Percentiles rank a stretch among this genome's conserved stretches.
Evolutionary conservation across 1,140 invertebrate species (phyloP).

Genomic region (Cyclargus thomasi): DNA sequence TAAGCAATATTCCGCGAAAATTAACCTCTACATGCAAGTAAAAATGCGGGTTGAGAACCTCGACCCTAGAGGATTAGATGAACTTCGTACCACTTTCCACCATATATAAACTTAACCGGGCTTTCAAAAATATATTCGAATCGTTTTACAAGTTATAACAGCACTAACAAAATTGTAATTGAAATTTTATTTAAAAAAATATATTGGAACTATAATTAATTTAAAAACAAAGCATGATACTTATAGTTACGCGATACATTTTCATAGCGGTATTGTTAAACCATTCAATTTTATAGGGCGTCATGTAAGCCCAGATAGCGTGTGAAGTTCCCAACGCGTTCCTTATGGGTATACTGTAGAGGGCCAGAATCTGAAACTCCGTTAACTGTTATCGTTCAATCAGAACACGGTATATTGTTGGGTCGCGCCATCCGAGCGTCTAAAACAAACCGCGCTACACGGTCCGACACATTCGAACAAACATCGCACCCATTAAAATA

Average conservation of each 20-base stretch:
- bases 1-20: too few species aligned
- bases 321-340: not conserved
- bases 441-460: conserved; percentile 4
- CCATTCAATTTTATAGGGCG: not conserved
- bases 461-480: conserved; percentile 5
- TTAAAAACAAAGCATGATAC: not conserved
- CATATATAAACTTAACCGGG: too few species aligned
- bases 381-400: conserved; percentile 12
- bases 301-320: not conserved
- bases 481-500: conserved; percentile 8
- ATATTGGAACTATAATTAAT: not conserved
- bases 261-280: not conserved
- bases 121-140: too few species aligned
- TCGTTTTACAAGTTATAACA: too few species aligned
- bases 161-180: too few species aligned
- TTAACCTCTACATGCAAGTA: too few species aligned
- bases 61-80: too few species aligned
- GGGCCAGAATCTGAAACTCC: not conserved
- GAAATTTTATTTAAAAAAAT: too few species aligned
- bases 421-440: not conserved
- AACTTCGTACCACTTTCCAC: too few species aligned
- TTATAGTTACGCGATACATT: too few species aligned
- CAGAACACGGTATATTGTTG: conserved; percentile 1
- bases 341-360: not conserved
- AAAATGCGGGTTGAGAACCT: too few species aligned